Evolutionary conservation across 2,888 invertebrate genomes (phyloP).

Genomic region (Lasioglossum pauxillum): DNA sequence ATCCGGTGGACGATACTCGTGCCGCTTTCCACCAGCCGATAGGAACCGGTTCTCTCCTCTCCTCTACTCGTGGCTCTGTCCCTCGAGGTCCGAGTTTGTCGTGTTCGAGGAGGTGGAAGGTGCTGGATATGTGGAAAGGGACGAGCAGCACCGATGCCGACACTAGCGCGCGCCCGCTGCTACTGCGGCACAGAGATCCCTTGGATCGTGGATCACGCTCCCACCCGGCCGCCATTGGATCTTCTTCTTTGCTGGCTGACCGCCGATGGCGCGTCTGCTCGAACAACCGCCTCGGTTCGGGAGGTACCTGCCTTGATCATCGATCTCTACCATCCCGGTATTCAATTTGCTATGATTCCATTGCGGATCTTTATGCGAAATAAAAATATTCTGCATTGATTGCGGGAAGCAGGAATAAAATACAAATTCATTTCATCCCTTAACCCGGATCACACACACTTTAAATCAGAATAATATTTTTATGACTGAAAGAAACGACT

Average conservation of each 20-base stretch:
- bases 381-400: too few species aligned
- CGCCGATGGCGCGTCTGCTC: constrained; percentile 32
- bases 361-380: too few species aligned
- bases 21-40: constrained; percentile 60
- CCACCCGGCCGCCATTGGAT: constrained; percentile 34
- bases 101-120: constrained; percentile 56
- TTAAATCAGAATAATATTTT: too few species aligned
- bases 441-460: too few species aligned
- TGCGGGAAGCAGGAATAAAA: too few species aligned
- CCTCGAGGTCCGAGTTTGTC: constrained; percentile 31
- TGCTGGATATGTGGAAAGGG: constrained; percentile 52
- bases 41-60: constrained; percentile 65
- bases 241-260: constrained; percentile 6
- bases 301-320: background rate
- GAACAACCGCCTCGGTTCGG: background rate
- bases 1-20: constrained; percentile 59
- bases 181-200: constrained; percentile 72
- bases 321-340: background rate
- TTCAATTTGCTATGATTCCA: too few species aligned
- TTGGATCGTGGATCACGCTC: constrained; percentile 42
- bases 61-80: constrained; percentile 36
- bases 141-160: constrained; percentile 77
- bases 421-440: too few species aligned
- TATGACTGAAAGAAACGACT: too few species aligned
- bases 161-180: constrained; percentile 79